phyloP scores from a whole-genome alignment of 2,888 invertebrate species.

The Chrysina gloriosa region DNA sequence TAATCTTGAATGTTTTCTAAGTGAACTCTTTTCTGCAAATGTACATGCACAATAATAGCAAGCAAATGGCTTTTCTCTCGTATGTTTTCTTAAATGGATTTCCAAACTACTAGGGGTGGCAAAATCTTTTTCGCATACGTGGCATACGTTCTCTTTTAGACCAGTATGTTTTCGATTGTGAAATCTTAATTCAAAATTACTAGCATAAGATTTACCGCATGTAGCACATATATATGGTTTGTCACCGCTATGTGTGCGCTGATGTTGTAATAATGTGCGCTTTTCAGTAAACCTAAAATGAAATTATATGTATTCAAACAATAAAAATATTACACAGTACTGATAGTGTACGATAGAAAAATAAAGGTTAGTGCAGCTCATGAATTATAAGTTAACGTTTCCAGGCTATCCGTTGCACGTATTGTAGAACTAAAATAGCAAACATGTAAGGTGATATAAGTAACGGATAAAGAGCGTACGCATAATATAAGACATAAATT shows the following conservation, averaged over 20 bases:
- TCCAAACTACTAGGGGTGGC: slow-evolving; percentile 60
- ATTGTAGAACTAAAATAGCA: too few relatives aligned
- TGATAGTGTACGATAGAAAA: background rate
- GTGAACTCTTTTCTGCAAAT: slow-evolving; percentile 64
- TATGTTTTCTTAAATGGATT: slow-evolving; percentile 64
- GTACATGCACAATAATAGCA: slow-evolving; percentile 62
- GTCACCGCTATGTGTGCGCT: slow-evolving; percentile 53
- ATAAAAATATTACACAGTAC: background rate
- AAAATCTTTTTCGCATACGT: slow-evolving; percentile 60
- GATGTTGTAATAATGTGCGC: slow-evolving; percentile 52
- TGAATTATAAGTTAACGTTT: too few relatives aligned
- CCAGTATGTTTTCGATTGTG: slow-evolving; percentile 62
- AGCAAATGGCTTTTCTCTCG: slow-evolving; percentile 67
- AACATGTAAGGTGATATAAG: background rate
- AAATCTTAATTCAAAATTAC: slow-evolving; percentile 52
- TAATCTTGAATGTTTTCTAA: slow-evolving; percentile 52
- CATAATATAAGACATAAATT: background rate
- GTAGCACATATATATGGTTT: slow-evolving; percentile 52
- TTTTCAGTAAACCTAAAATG: slow-evolving; percentile 53
- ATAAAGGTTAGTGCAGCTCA: too few relatives aligned
- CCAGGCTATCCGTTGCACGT: too few relatives aligned
- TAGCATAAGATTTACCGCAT: slow-evolving; percentile 53
- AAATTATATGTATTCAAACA: background rate
- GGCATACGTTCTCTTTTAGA: slow-evolving; percentile 57
- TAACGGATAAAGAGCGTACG: background rate